Evolutionary conservation across 2,797 vertebrate genomes (phyloP).

Genomic region (Phataginus tricuspis): DNA sequence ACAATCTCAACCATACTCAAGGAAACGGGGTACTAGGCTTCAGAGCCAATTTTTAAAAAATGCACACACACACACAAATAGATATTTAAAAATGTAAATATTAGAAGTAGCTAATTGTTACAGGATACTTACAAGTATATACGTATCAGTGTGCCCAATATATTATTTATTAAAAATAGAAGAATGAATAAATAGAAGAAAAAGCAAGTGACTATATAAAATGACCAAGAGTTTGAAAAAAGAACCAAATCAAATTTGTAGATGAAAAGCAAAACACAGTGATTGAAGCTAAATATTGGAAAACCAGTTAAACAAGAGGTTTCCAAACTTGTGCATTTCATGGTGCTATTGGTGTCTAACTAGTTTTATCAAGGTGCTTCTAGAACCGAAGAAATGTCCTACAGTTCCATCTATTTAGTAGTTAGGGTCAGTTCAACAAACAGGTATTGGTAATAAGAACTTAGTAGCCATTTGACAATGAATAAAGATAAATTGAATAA

Average conservation of each 20-base stretch:
- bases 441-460: background rate
- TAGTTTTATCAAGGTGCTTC: background rate
- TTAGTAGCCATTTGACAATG: background rate
- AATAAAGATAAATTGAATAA: conserved; percentile 11
- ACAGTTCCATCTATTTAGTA: background rate
- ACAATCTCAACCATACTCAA: background rate
- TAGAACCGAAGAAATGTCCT: background rate
- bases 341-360: background rate
- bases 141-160: background rate
- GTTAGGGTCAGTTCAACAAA: background rate
- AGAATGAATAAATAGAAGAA: background rate
- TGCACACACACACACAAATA: background rate
- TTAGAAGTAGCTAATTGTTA: background rate
- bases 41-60: background rate
- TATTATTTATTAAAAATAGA: background rate
- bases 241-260: background rate
- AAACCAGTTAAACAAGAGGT: background rate
- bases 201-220: background rate
- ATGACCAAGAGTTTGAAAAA: background rate
- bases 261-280: background rate
- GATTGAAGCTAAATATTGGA: background rate
- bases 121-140: background rate
- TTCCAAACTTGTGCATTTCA: background rate
- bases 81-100: background rate
- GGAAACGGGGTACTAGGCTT: background rate